Base-by-base conservation (phyloP, 2,113 vertebrate genomes). In the Globicephala melas region DNA sequence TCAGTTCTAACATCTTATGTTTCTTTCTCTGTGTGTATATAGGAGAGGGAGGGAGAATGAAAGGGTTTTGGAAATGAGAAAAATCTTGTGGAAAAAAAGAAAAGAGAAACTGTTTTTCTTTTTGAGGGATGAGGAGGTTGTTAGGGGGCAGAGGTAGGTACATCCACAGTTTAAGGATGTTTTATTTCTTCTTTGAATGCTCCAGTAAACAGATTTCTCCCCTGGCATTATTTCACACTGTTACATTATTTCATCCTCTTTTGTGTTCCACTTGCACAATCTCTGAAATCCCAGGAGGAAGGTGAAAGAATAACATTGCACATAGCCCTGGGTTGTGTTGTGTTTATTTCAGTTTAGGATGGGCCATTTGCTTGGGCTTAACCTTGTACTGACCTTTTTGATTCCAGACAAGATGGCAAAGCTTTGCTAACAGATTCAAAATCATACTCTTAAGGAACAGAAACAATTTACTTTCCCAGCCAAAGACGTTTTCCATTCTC, bases 301-400 rank as follows among this genome's bases (percentile, higher is more conserved):
- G 80, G 96, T 93, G 44, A 89, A 94, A 95, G 89, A 97, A 95
- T 94, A 92, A 81, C 97, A 96, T 55, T 97, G 96, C 96, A 91
- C 94, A 97, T 67, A 93, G 96, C 87, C 96, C 93, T 50, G 91
- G 28, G 8, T 95, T 97, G 86, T 97, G 89, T 93, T 98, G 88
- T 98, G 98, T 99, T 99, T 98, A 98, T 97, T 98, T 98, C 98
- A 28, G 62, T 98, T 98, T 98, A 31, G 62, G 95, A 93, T 97
- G 94, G 97, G 83, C 97, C 93, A 94, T 96, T 98, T 98, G 93
- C 98, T 98, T 97, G 95, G 98, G 96, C 89, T 97, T 98, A 98
- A 98, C 98, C 98, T 98, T 97, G 97, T 96, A 92, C 84, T 98
- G 98, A 98, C 98, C 98, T 98, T 98, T 97, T 97, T 98, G 98